Evolutionary conservation across 2,888 invertebrate genomes (phyloP).

Genomic region (Gymnoscelis rufifasciata): DNA sequence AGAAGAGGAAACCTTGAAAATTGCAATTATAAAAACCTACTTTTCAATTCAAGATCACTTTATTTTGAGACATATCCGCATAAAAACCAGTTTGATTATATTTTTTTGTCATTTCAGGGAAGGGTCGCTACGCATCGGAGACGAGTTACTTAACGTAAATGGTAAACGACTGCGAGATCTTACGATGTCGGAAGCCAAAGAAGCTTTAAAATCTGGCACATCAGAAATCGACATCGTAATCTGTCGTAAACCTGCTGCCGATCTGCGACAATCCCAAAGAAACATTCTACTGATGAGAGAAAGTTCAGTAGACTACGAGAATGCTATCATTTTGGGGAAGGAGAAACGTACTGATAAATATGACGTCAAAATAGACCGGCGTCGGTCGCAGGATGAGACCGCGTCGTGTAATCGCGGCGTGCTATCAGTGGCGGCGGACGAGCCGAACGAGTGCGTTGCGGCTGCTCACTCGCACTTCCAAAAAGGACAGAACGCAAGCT

Average conservation of each 20-base stretch:
- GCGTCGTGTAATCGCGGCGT: slow-evolving; percentile 67
- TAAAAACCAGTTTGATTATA: neutral
- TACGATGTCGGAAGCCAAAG: slow-evolving; percentile 82
- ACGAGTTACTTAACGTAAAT: slow-evolving; percentile 86
- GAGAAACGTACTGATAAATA: slow-evolving; percentile 67
- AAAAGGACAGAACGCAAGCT: slow-evolving; percentile 79
- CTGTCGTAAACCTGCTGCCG: slow-evolving; percentile 56
- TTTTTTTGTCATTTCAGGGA: slow-evolving; percentile 66
- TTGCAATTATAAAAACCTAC: too few species aligned
- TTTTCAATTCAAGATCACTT: too few species aligned
- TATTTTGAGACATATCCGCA: too few species aligned
- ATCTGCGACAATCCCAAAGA: slow-evolving; percentile 46
- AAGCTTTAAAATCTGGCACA: slow-evolving; percentile 80
- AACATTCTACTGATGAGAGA: slow-evolving; percentile 75
- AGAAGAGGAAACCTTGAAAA: neutral
- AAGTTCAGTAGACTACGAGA: slow-evolving; percentile 85
- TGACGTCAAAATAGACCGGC: slow-evolving; percentile 85
- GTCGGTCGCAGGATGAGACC: slow-evolving; percentile 75
- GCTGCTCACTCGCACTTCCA: slow-evolving; percentile 79
- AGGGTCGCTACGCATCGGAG: slow-evolving; percentile 82
- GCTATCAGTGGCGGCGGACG: slow-evolving; percentile 69
- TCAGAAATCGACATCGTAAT: slow-evolving; percentile 83
- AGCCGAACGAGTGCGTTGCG: slow-evolving; percentile 55
- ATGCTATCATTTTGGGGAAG: slow-evolving; percentile 76
- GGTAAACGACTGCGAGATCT: slow-evolving; percentile 83